Conservation (phyloP, 2,888 invertebrate species). For the Rhingia rostrata region DNA sequence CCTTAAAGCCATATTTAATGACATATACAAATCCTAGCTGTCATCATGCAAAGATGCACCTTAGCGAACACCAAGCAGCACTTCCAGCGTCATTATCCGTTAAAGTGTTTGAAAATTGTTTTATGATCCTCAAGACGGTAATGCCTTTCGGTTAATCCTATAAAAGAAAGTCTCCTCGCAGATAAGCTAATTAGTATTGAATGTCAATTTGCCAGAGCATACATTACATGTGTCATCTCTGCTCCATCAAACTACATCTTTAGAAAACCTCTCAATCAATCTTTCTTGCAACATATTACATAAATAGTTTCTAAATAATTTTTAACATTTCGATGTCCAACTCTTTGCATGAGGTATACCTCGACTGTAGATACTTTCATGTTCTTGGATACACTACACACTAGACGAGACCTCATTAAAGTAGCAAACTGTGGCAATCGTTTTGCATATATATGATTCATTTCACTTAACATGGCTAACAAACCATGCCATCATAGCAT, state of each 20-base stretch:
- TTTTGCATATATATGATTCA: conserved; percentile 62
- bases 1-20: too few species aligned
- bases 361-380: conserved; percentile 36
- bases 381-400: conserved; percentile 30
- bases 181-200: conserved; percentile 59
- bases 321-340: conserved; percentile 44
- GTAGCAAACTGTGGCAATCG: conserved; percentile 50
- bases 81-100: not conserved
- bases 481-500: conserved; percentile 49
- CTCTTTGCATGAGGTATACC: conserved; percentile 30
- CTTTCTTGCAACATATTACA: conserved; percentile 25
- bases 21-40: too few species aligned
- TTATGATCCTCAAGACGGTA: conserved; percentile 35
- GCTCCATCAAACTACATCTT: conserved; percentile 51
- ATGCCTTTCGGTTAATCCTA: conserved; percentile 18
- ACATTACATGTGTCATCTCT: conserved; percentile 27
- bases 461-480: conserved; percentile 51
- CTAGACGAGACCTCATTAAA: conserved; percentile 61
- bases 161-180: conserved; percentile 34
- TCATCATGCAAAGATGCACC: not conserved
- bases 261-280: conserved; percentile 53
- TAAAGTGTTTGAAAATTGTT: conserved; percentile 60
- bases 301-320: not conserved
- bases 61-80: not conserved
- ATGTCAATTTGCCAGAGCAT: conserved; percentile 34